Evolutionary conservation across 2,113 vertebrate species (phyloP), one percentile per base, ranked within the genome.

Genomic region (Calyptomena viridis): DNA sequence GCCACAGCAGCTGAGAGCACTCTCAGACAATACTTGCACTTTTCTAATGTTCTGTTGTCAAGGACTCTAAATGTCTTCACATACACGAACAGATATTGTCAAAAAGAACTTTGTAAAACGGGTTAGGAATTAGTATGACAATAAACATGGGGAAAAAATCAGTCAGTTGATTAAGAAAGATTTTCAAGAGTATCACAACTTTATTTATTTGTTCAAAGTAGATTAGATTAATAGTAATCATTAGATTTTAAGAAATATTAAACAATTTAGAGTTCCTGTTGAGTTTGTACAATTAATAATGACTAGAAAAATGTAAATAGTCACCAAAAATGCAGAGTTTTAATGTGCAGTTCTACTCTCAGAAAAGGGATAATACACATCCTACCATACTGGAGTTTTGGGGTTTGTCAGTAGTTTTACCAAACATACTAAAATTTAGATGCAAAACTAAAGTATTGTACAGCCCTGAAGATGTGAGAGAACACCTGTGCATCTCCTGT

Each of bases 41-140:
- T 96, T 79, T 63, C 53, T 44, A 25, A 35, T 14, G 85, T 66
- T 96, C 96, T 94, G 80, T 95, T 96, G 89, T 94, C 96, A 95
- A 72, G 89, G 80, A 66, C 87, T 90, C 91, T 73, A 69, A 71
- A 73, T 87, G 71, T 95, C 95, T 97, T 95, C 95, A 95, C 81
- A 90, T 87, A 91, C 93, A 92, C 81, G 93, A 97, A 96, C 83
- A 83, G 96, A 94, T 96, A 96, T 33, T 49, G 56, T 56, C 90
- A 82, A 96, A 87, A 60, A 73, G 66, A 93, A 74, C 85, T 95
- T 63, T 18, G 82, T 94, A 56, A 96, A 96, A 96, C 89, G 96
- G 95, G 94, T 92, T 86, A 95, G 95, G 56, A 82, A 95, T 95
- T 87, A 89, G 91, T 87, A 96, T 16, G 64, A 64, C 74, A 83